phyloP scores from a whole-genome alignment of 2,888 invertebrate genomes.

The Formica aserva region DNA sequence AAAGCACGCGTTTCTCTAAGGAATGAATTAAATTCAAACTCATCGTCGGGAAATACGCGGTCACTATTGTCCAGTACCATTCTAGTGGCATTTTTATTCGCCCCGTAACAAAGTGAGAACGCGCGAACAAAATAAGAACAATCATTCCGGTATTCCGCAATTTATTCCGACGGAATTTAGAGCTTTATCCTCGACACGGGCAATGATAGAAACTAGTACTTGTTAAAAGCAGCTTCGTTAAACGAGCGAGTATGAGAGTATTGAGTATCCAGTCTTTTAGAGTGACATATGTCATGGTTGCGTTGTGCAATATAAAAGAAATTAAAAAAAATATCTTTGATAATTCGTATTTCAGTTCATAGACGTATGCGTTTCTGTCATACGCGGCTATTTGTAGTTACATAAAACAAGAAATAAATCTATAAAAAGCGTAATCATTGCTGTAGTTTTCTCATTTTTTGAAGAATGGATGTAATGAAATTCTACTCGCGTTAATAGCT shows the following conservation, averaged over 20 bases:
- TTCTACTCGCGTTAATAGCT: slow-evolving; percentile 57
- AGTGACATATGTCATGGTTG: neutral
- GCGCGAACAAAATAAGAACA: slow-evolving; percentile 35
- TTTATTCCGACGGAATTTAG: slow-evolving; percentile 36
- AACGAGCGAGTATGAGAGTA: neutral
- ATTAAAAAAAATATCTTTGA: neutral
- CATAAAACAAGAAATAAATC: neutral
- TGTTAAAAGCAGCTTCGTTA: slow-evolving; percentile 4
- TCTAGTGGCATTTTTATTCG: slow-evolving; percentile 37
- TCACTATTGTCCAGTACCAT: slow-evolving; percentile 24
- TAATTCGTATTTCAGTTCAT: neutral
- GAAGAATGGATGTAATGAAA: slow-evolving; percentile 53
- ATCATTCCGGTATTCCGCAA: slow-evolving; percentile 24
- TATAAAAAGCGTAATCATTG: neutral
- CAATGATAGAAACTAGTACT: slow-evolving; percentile 4
- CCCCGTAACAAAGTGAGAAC: neutral
- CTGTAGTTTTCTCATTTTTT: neutral
- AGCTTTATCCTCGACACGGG: neutral
- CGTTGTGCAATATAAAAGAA: neutral
- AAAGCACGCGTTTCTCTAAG: slow-evolving; percentile 8
- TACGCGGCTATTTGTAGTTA: neutral
- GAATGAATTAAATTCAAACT: slow-evolving; percentile 48
- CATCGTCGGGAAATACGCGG: slow-evolving; percentile 3
- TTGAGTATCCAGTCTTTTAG: slow-evolving; percentile 20
- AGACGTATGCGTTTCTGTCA: neutral